These are phyloP conservation scores for Pocillopora meandrina DNA, from an alignment of 92 coral and sea anemone genomes.

Conservation along the genomic window DNA sequence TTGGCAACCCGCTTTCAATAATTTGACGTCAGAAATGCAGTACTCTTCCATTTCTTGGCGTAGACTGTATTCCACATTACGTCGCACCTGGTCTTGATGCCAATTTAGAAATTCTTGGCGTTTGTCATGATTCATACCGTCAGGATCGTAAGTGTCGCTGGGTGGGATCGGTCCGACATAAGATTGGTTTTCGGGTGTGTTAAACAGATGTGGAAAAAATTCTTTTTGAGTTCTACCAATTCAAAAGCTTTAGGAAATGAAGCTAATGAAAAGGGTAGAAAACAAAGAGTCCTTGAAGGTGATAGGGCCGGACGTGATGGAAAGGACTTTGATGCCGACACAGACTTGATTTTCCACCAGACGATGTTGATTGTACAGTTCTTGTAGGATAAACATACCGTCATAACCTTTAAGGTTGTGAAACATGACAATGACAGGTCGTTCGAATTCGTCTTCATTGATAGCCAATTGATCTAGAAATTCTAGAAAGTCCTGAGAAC, in stretches of 20 bases:
- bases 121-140: not conserved
- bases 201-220: not conserved
- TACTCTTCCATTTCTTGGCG: too few species aligned
- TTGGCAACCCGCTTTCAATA: too few species aligned
- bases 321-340: not conserved
- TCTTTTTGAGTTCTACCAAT: not conserved
- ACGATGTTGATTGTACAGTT: not conserved
- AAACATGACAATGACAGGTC: not conserved
- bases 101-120: not conserved
- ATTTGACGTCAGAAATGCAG: too few species aligned
- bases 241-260: not conserved
- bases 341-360: not conserved
- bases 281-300: slow-evolving; percentile 5
- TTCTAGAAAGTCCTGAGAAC: not conserved
- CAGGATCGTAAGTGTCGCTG: not conserved
- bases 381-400: not conserved
- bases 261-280: not conserved
- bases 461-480: not conserved
- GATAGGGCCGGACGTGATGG: not conserved
- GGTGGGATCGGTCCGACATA: not conserved
- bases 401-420: slow-evolving; percentile 1
- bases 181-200: not conserved
- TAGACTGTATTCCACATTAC: not conserved
- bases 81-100: not conserved
- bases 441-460: not conserved